Conservation (phyloP, 2,797 vertebrate genomes). For the Sciurus carolinensis region DNA sequence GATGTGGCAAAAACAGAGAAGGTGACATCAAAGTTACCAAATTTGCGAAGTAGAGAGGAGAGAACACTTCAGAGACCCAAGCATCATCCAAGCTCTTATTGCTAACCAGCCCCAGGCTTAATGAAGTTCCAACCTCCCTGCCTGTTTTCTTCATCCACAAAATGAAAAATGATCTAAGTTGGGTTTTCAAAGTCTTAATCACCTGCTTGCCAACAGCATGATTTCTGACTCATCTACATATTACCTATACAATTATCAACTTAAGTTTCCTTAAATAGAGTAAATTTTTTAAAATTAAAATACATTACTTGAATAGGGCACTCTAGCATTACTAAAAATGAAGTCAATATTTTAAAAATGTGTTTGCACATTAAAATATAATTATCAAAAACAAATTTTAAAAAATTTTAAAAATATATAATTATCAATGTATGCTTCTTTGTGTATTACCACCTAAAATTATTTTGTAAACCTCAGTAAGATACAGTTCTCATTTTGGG, state of each 20-base stretch:
- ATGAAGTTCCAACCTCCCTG: not conserved
- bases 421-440: not conserved
- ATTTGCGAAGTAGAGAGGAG: not conserved
- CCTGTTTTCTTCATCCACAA: not conserved
- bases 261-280: not conserved
- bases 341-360: not conserved
- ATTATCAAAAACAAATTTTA: too few species aligned
- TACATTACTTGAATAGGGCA: not conserved
- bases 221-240: not conserved
- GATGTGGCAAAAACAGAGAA: not conserved
- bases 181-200: not conserved
- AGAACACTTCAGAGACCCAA: too few species aligned
- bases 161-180: not conserved
- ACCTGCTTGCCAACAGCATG: not conserved
- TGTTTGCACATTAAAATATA: not conserved
- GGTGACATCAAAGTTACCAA: not conserved
- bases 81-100: not conserved
- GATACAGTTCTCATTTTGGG: not conserved
- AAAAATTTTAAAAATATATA: not conserved
- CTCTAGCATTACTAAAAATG: not conserved
- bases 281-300: not conserved
- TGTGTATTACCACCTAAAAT: not conserved
- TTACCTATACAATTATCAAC: not conserved
- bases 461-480: not conserved
- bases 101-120: not conserved